Evolutionary conservation across 2,113 vertebrate genomes (phyloP).

Genomic region (Guaruba guarouba): DNA sequence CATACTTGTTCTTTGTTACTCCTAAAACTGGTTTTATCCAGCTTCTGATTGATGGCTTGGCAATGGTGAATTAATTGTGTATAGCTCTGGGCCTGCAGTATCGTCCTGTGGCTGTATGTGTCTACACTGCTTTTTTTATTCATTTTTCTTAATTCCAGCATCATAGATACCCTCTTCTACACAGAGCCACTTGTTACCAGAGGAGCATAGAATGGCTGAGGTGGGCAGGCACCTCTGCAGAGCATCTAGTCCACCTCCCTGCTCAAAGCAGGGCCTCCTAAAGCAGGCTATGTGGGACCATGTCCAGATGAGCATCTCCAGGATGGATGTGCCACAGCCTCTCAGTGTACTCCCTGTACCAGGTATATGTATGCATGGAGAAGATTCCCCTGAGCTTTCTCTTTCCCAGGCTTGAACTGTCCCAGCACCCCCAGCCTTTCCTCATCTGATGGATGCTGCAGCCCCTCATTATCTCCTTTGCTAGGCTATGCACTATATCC

Average conservation of each 20-base stretch:
- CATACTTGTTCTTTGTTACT: not conserved
- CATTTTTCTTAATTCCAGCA: not conserved
- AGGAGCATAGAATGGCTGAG: not conserved
- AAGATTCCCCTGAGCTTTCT: not conserved
- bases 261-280: not conserved
- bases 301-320: not conserved
- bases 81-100: not conserved
- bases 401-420: not conserved
- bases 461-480: not conserved
- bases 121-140: not conserved
- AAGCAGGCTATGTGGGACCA: not conserved
- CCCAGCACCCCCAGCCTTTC: not conserved
- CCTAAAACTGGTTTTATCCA: not conserved
- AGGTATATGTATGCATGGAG: not conserved
- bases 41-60: not conserved
- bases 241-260: not conserved
- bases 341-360: not conserved
- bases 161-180: not conserved
- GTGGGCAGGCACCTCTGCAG: not conserved
- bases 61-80: not conserved
- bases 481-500: not conserved
- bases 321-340: not conserved
- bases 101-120: accelerated
- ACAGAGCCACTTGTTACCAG: not conserved
- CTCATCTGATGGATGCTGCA: not conserved